Evolutionary conservation across 2,113 vertebrate genomes (phyloP).

Genomic region (pig (Sus scrofa)): DNA sequence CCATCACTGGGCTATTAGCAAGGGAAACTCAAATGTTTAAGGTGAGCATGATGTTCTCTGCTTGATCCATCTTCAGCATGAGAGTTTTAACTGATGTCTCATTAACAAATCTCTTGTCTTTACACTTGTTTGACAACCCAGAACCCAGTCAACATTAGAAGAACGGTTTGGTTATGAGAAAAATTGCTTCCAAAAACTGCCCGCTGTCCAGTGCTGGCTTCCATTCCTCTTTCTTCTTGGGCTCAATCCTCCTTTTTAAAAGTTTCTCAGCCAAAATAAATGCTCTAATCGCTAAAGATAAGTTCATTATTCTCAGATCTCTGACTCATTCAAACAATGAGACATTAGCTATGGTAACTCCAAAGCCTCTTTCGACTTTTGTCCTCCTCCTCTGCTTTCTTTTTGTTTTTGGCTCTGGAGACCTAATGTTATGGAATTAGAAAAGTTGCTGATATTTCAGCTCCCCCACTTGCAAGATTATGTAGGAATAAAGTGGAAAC

Average conservation of each 20-base stretch:
- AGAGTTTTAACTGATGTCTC: background rate
- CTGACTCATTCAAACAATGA: background rate
- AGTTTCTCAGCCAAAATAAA: background rate
- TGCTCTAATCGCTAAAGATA: background rate
- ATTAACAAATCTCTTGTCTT: conserved; percentile 19
- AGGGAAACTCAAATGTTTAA: background rate
- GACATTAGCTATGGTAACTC: background rate
- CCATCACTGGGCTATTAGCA: background rate
- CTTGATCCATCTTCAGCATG: background rate
- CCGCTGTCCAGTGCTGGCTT: background rate
- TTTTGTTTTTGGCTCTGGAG: background rate
- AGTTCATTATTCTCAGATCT: background rate
- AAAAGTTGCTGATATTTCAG: background rate
- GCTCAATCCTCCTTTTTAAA: background rate
- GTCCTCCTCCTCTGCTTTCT: background rate
- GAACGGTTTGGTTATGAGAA: background rate
- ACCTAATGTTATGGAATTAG: background rate
- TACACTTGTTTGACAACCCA: background rate
- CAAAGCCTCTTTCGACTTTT: background rate
- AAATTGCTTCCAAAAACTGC: background rate
- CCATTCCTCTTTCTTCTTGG: background rate
- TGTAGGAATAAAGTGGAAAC: background rate
- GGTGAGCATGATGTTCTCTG: background rate
- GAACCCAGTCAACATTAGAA: background rate
- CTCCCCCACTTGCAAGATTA: background rate